Evolutionary conservation across 2,797 vertebrate species (phyloP), one percentile per base, ranked within the genome.

Genomic region (Pyrocephalus nanus): DNA sequence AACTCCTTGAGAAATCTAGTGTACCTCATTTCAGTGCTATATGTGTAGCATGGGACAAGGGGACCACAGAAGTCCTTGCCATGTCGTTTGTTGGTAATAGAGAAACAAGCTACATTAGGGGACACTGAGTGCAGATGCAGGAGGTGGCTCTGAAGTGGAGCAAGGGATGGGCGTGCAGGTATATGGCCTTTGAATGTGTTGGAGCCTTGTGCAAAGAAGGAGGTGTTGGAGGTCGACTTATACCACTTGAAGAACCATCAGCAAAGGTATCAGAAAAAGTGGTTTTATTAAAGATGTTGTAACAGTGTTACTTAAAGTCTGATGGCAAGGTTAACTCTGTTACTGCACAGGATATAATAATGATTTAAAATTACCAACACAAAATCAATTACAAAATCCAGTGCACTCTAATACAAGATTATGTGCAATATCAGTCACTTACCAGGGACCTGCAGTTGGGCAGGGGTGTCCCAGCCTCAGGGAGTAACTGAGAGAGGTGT

Each of bases 211-310:
- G 48, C 54, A 72, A 75, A 42, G 53, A 45, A 67, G 3, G 16
- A 51, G 17, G 2, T 55, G 16, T 57, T 0, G 0, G 5, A 4
- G 47, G 27, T 1, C 0, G 2, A 19, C 58, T 85, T 26, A 34
- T 15, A 22, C 1, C 3, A 0, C 53, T 60, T 55, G 66, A 71
- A 88, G 29, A 76, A 74, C 27, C 25, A n/a, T 38, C 2, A 1
- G n/a, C 43, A 48, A 78, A 82, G 7, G 12, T 58, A 29, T 30
- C 12, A 23, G 65, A 27, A 93, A 11, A 76, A 66, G 12, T 34
- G 20, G 5, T 42, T 91, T 86, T 70, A 55, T 13, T 66, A 22
- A 88, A 76, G 36, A 17, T 54, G 13, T 38, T 65, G 23, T 54
- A n/a, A 53, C 72, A 86, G 20, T 55, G 45, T 85, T 40, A 32